Base-by-base conservation (phyloP, 2,113 vertebrate species). In the Sinosuthora webbiana region DNA sequence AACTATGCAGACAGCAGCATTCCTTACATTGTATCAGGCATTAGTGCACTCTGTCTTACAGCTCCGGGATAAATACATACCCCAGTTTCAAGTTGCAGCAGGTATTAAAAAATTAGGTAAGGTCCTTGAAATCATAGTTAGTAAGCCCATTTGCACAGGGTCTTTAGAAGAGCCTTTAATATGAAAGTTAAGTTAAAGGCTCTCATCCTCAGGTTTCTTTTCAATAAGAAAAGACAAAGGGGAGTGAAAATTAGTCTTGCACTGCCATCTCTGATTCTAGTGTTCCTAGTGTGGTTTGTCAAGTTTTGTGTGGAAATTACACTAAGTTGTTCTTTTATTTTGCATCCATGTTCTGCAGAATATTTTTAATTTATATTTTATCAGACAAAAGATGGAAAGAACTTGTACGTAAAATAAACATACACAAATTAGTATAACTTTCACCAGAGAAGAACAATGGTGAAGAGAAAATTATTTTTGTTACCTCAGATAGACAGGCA, bases 1-100 rank as follows among this genome's bases (percentile, higher is more conserved):
- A 96, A 49, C 71, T 94, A 90, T 95, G 95, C 83, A 87, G 93
- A 86, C 64, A 94, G 83, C 65, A 93, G 69, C 94, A 95, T 97
- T 96, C 96, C 73, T 92, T n/a, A 35, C 92, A 92, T 96, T 96
- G 84, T 55, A 71, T 11, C 21, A 82, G 47, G 85, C 69, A 96
- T 96, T 97, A 94, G 74, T 21, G 60, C 3, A 0, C 35, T 83
- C 79, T 90, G 75, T 52, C 25, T 59, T 75, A 89, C 47, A 89
- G 90, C 95, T 94, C 55, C 13, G 0, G 92, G 95, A 92, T 86
- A 95, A 95, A 84, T 60, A 21, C 79, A 52, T 92, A 68, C 55
- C 41, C 79, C 37, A 20, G 68, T 57, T 77, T 90, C 95, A 95
- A 90, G 93, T 71, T 86, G 65, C 53, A 63, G 90, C 90, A 96